Conservation (phyloP, 2,797 vertebrate genomes). For the Coreius guichenoti region DNA sequence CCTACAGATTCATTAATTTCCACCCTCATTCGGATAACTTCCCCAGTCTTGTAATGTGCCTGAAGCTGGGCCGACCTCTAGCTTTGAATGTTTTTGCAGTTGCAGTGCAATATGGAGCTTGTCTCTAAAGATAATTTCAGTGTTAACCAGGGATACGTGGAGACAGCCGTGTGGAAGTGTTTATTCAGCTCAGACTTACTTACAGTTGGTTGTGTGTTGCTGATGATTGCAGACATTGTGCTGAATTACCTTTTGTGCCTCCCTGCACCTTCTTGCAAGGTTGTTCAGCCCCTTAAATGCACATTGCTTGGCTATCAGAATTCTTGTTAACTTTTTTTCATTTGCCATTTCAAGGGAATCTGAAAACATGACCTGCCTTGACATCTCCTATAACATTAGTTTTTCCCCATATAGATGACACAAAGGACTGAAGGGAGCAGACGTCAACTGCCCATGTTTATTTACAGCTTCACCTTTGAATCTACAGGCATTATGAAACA, state of each 20-base stretch:
- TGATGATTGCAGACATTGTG: slow-evolving; percentile 54
- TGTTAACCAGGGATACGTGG: slow-evolving; percentile 35
- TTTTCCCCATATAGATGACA: not conserved
- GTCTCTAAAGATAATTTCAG: slow-evolving; percentile 38
- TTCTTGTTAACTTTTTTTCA: slow-evolving; percentile 49
- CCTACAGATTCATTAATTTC: slow-evolving; percentile 37
- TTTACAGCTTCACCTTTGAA: slow-evolving; percentile 26
- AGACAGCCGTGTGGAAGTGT: slow-evolving; percentile 57
- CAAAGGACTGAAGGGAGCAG: not conserved
- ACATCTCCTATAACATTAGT: slow-evolving; percentile 23
- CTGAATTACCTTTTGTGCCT: slow-evolving; percentile 61
- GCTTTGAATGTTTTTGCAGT: slow-evolving; percentile 38
- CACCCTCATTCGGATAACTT: not conserved
- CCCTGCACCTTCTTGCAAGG: slow-evolving; percentile 37
- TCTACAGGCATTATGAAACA: not conserved
- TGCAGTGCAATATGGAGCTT: slow-evolving; percentile 50
- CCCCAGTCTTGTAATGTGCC: slow-evolving; percentile 33
- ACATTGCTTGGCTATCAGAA: slow-evolving; percentile 29
- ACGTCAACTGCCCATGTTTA: not conserved
- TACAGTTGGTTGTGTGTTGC: slow-evolving; percentile 37
- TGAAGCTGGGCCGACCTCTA: slow-evolving; percentile 32
- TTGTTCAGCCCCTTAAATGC: slow-evolving; percentile 39
- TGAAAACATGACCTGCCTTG: slow-evolving; percentile 25
- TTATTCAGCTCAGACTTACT: slow-evolving; percentile 57
- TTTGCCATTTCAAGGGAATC: slow-evolving; percentile 22